Base-by-base conservation (phyloP, 2,113 vertebrate species). In the Bettongia penicillata region DNA sequence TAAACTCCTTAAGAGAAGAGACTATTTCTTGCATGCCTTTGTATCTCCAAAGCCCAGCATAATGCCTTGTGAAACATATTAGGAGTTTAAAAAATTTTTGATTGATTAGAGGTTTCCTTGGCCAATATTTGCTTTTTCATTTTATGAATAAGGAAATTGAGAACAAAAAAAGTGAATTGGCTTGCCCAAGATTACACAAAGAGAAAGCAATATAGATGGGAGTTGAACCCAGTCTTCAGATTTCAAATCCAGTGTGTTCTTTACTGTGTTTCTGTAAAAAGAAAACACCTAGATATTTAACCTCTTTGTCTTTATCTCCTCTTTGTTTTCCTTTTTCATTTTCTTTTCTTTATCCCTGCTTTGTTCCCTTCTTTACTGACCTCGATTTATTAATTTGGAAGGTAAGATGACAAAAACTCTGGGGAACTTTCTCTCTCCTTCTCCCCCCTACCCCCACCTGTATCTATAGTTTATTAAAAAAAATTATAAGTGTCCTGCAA, bases 381-480 rank as follows among this genome's bases (percentile, higher is more conserved):
- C 37, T 53, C 57, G 43, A 51, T 92, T 92, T 89, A 90, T 92
- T 89, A 53, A 89, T 51, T 89, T 26, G 28, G 93, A 94, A 95
- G 96, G 95, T 91, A 90, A 91, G 91, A 90, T 25, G 24, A 53
- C 93, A 53, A 3, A 0, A 1, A 84, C 53, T 53, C 50, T 0
- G 1, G 3, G 90, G 48, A 93, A 24, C 25, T 28, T 26, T 47
- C 49, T 91, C 51, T n/a, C 68, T 84, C 61, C 61, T 55, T 91
- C 55, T 24, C 57, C 22, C 50, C 47, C 50, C 23, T 52, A 49
- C 90, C 93, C 28, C 90, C 16, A 8, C 51, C 93, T 23, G 12
- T 31, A 2, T 84, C 61, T 89, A 25, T 31, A 89, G 95, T 93
- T 97, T 97, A 96, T 97, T 97, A 96, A 96, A 97, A 94, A 96